Evolutionary conservation across 2,888 invertebrate species (phyloP).

Genomic region (Tortrix viridana): DNA sequence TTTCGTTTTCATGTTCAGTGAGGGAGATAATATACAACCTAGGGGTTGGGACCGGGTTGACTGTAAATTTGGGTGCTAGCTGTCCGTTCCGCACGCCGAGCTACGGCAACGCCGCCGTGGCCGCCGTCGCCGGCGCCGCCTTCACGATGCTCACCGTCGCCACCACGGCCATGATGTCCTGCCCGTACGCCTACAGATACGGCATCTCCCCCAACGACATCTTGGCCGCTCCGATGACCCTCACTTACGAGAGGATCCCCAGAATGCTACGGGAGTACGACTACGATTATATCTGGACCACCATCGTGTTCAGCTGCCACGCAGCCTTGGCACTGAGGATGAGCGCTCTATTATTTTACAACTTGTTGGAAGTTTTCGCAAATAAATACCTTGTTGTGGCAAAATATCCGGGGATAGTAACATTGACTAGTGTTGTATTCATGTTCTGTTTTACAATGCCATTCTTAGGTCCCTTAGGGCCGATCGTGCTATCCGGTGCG

Average conservation of each 20-base stretch:
- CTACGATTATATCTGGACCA: slow-evolving; percentile 53
- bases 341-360: slow-evolving; percentile 53
- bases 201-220: slow-evolving; percentile 47
- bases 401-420: slow-evolving; percentile 57
- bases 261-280: slow-evolving; percentile 59
- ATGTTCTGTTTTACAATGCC: slow-evolving; percentile 62
- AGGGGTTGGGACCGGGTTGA: slow-evolving; percentile 62
- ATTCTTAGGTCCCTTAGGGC: slow-evolving; percentile 47
- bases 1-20: slow-evolving; percentile 49
- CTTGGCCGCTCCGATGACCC: slow-evolving; percentile 48
- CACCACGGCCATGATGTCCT: slow-evolving; percentile 61
- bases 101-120: slow-evolving; percentile 63
- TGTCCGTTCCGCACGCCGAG: slow-evolving; percentile 65
- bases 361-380: slow-evolving; percentile 53
- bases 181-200: slow-evolving; percentile 63
- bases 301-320: slow-evolving; percentile 56
- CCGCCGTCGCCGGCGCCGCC: slow-evolving; percentile 50
- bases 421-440: slow-evolving; percentile 45
- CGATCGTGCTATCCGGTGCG: slow-evolving; percentile 42
- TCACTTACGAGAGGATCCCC: slow-evolving; percentile 66
- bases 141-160: slow-evolving; percentile 53
- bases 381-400: slow-evolving; percentile 49
- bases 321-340: slow-evolving; percentile 52
- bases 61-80: slow-evolving; percentile 58
- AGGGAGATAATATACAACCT: slow-evolving; percentile 54